These are phyloP conservation scores for Psittacara wagleri DNA, from an alignment of 2,113 vertebrate genomes.

Conservation along the genomic window DNA sequence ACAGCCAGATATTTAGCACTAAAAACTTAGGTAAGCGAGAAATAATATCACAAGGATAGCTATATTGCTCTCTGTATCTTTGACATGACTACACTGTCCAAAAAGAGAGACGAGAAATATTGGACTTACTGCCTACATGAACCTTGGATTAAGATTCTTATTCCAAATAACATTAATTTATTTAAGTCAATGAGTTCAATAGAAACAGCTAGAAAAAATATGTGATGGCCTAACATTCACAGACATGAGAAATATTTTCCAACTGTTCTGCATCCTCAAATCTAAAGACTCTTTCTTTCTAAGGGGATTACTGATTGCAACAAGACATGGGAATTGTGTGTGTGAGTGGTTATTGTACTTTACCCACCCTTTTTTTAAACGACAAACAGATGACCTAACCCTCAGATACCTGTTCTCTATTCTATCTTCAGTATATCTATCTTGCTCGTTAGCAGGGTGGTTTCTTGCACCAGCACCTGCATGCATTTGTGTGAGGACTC, in stretches of 20 bases:
- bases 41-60: background rate
- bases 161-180: background rate
- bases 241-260: background rate
- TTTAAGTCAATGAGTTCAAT: background rate
- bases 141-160: background rate
- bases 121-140: background rate
- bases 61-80: background rate
- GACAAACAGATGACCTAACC: background rate
- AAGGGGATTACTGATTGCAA: background rate
- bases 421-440: background rate
- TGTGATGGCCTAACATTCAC: background rate
- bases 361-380: background rate
- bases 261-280: background rate
- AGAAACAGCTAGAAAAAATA: background rate
- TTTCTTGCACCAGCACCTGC: background rate
- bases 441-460: background rate
- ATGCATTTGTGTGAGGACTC: background rate
- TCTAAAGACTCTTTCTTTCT: background rate
- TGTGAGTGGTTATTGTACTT: background rate
- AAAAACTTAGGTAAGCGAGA: slow-evolving; percentile 1
- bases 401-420: background rate
- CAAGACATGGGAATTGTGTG: background rate
- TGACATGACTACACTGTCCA: background rate
- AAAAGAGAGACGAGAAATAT: background rate
- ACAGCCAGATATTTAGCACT: background rate